phyloP scores from a whole-genome alignment of 2,113 vertebrate genomes.

The Amphiprion percula region DNA sequence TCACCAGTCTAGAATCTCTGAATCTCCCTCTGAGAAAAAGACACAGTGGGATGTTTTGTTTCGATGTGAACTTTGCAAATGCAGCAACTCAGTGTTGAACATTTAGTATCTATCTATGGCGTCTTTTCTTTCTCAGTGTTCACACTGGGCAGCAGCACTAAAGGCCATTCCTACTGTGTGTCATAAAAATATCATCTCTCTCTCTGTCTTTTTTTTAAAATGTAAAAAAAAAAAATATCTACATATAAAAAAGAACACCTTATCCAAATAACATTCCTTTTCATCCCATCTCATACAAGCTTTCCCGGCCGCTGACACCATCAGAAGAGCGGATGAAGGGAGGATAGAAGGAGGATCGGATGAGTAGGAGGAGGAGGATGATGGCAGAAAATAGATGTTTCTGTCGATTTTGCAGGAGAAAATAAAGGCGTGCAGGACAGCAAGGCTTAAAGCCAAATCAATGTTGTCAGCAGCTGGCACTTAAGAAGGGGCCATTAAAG shows the following conservation, averaged over 20 bases:
- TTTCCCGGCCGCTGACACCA: conserved; percentile 61
- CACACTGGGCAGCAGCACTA: not conserved
- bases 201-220: not conserved
- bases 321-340: conserved; percentile 62
- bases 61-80: not conserved
- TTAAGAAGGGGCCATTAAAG: conserved; percentile 84
- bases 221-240: not conserved
- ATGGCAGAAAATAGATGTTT: conserved; percentile 82
- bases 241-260: conserved; percentile 35
- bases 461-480: conserved; percentile 83
- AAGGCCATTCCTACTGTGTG: not conserved
- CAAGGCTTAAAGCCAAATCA: conserved; percentile 81
- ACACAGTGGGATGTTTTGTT: not conserved
- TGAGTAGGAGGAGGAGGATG: conserved; percentile 64
- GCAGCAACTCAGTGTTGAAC: not conserved
- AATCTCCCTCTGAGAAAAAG: not conserved
- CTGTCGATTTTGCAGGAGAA: conserved; percentile 81
- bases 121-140: not conserved
- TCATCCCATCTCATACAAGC: conserved; percentile 55
- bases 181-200: conserved; percentile 7
- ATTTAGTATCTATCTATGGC: not conserved
- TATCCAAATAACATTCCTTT: conserved; percentile 64
- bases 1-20: not conserved
- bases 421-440: conserved; percentile 78
- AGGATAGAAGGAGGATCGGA: conserved; percentile 61